Evolutionary conservation across 2,888 invertebrate species (phyloP), one percentile per base, ranked within the genome.

Genomic region (Galeopsomyia nigrocyanea): DNA sequence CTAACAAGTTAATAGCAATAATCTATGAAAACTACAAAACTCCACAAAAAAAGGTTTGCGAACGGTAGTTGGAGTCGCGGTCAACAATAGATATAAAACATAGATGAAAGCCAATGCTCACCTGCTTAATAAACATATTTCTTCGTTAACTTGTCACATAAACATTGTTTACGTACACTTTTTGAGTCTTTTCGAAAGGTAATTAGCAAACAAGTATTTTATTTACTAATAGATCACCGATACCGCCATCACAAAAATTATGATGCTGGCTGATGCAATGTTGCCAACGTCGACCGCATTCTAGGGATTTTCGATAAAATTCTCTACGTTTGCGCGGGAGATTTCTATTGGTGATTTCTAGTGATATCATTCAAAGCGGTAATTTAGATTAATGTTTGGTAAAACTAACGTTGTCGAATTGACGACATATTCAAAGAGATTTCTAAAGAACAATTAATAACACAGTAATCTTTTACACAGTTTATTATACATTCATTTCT

Each of bases 51-150:
- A 39, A 39, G 13, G 31, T 31, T 39, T 39, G 10, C 10, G 13
- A 39, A 39, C 5, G 39, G 10, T 39, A 39, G 10, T 39, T 1
- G 7, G 7, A 39, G 10, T 10, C 39, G 39, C 13, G 10, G 10
- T 5, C 10, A 39, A 39, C 5, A 39, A 39, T 39, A 26, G 22
- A 3, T 21, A 21, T 3, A 55, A 21, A 56, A 14, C 17, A 56
- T 26, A 13, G 14, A 60, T 10, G 39, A 47, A 61, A 47, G 31
- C 51, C 19, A 9, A 5, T 13, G 72, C 16, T 50, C 78, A 84
- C 83, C 83, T 84, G 83, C 68, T 84, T 84, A 67, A 84, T 84
- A 57, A 80, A 84, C 83, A 84, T 84, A 68, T 63, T 81, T 60
- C 39, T 9, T 46, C 26, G 13, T 57, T 50, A 56, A 77, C 46